phyloP scores from a whole-genome alignment of 2,797 vertebrate species.

The Anisognathus igniventris region DNA sequence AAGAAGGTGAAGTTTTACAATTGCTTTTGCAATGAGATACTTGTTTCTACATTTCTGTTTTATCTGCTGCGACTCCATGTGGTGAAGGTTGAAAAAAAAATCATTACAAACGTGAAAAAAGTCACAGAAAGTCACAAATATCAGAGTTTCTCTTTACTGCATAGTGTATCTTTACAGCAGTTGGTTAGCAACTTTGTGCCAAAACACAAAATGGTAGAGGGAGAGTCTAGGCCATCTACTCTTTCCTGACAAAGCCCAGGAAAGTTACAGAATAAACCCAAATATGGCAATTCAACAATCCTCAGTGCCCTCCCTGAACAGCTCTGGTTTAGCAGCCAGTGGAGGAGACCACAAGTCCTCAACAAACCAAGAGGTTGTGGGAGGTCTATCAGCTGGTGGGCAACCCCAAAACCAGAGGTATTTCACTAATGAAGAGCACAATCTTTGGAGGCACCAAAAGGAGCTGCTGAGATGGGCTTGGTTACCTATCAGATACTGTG shows the following conservation, averaged over 20 bases:
- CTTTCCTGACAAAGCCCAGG: background rate
- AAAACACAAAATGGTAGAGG: background rate
- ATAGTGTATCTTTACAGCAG: background rate
- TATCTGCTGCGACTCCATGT: rapidly evolving
- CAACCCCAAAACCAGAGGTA: background rate
- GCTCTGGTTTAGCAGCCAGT: background rate
- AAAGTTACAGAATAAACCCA: background rate
- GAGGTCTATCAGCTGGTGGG: background rate
- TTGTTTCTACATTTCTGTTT: background rate
- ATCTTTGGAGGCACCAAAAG: background rate
- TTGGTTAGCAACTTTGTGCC: background rate
- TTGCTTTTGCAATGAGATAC: background rate
- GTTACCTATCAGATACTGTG: background rate
- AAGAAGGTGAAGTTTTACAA: background rate
- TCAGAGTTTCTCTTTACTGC: background rate
- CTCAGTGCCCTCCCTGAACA: background rate
- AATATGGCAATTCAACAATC: background rate
- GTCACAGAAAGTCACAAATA: background rate
- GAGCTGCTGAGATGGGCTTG: background rate
- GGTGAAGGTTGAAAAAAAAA: background rate
- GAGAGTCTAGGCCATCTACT: background rate
- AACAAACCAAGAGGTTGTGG: background rate
- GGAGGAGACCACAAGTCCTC: background rate
- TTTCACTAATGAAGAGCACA: background rate
- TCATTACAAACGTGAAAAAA: rapidly evolving